A percentile compares a stretch with the other conserved stretches of the same genome.
Evolutionary conservation across 2,797 vertebrate species (phyloP).

Genomic region (Neostethus bicornis): DNA sequence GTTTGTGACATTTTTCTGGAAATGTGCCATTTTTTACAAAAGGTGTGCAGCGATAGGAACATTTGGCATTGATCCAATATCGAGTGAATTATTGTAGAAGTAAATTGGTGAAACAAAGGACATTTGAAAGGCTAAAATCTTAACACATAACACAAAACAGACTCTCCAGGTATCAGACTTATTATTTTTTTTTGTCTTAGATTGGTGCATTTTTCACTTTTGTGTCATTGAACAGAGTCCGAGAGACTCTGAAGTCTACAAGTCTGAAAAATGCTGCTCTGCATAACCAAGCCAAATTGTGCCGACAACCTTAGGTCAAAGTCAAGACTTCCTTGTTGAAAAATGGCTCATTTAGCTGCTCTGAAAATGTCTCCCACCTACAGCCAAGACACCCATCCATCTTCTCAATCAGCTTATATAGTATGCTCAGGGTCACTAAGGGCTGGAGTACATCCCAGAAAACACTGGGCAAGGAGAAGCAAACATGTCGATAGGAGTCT

Average conservation of each 20-base stretch:
- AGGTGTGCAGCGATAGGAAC: too few relatives aligned
- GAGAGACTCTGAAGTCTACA: background rate
- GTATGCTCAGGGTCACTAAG: constrained; percentile 45
- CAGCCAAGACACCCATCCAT: constrained; percentile 58
- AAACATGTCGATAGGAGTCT: constrained; percentile 8
- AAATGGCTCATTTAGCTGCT: constrained; percentile 55
- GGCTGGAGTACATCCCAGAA: constrained; percentile 31
- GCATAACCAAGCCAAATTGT: constrained; percentile 45
- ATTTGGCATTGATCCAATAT: too few relatives aligned
- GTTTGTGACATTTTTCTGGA: too few relatives aligned
- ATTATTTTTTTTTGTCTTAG: too few relatives aligned
- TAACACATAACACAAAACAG: too few relatives aligned
- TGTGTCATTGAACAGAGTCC: constrained; percentile 14
- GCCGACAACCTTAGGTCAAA: constrained; percentile 52
- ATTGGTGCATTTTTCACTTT: too few relatives aligned
- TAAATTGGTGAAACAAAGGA: too few relatives aligned
- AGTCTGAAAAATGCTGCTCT: constrained; percentile 41
- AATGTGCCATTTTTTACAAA: too few relatives aligned
- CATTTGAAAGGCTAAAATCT: too few relatives aligned
- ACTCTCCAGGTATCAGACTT: too few relatives aligned
- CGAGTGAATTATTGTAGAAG: too few relatives aligned
- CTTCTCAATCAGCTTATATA: constrained; percentile 35
- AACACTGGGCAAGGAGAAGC: constrained; percentile 1
- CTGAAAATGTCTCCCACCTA: constrained; percentile 48
- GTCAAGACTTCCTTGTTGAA: constrained; percentile 50